These are phyloP conservation scores for Cataglyphis altisquamis DNA, from an alignment of 2,888 invertebrate species.

Conservation along the genomic window DNA sequence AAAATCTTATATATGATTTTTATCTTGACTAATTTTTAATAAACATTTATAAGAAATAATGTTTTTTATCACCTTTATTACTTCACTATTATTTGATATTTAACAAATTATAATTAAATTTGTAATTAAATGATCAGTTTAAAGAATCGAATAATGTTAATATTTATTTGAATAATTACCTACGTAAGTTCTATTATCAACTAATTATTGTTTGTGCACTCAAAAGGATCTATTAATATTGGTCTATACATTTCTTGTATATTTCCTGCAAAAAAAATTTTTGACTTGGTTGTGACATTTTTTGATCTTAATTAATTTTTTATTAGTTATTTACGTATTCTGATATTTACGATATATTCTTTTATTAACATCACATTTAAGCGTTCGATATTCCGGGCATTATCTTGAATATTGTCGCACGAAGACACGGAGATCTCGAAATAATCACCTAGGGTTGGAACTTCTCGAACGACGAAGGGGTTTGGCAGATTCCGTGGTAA, in stretches of 20 bases:
- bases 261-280: neutral
- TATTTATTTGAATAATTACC: constrained; percentile 6
- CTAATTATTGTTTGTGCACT: neutral
- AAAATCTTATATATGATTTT: neutral
- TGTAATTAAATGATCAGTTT: neutral
- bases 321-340: neutral
- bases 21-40: neutral
- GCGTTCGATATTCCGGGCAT: neutral
- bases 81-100: neutral
- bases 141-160: neutral
- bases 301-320: neutral
- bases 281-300: neutral
- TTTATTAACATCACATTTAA: neutral
- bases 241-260: neutral
- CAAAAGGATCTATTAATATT: neutral
- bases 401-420: constrained; percentile 24
- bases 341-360: neutral
- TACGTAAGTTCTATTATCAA: neutral
- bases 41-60: neutral
- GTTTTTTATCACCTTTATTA: neutral
- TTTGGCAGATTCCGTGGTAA: constrained; percentile 80
- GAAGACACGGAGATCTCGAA: constrained; percentile 68
- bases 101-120: neutral
- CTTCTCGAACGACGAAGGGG: constrained; percentile 82
- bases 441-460: constrained; percentile 84